These are phyloP conservation scores for Elephantulus edwardii DNA, from an alignment of 2,113 vertebrate species.

Conservation along the genomic window DNA sequence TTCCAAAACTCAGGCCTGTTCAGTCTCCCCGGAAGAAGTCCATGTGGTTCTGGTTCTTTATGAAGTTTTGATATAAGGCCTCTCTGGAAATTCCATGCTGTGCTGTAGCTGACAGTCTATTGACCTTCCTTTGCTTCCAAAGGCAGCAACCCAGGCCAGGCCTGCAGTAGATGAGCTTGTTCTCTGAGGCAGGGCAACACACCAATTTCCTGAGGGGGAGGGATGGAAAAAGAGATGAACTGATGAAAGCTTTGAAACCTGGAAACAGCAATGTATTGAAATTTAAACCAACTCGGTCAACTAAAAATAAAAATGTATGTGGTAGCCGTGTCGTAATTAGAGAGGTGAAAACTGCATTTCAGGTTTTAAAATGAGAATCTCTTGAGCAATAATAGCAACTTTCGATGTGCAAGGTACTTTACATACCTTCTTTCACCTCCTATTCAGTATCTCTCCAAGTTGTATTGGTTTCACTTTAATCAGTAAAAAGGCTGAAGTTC, in stretches of 20 bases:
- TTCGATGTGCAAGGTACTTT: too few relatives aligned
- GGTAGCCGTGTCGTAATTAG: not conserved
- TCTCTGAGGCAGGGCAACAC: constrained; percentile 10
- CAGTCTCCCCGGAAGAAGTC: not conserved
- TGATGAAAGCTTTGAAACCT: not conserved
- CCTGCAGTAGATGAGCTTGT: not conserved
- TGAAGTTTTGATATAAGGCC: not conserved
- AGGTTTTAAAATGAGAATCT: not conserved
- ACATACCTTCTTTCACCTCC: not conserved
- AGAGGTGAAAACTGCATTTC: not conserved
- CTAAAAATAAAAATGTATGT: not conserved
- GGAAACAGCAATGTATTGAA: not conserved
- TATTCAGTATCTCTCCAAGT: not conserved
- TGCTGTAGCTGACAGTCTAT: not conserved
- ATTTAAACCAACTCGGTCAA: constrained; percentile 3
- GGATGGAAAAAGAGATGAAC: constrained; percentile 41
- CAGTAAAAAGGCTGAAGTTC: not conserved
- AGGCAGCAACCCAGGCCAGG: not conserved
- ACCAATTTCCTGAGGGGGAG: constrained; percentile 61
- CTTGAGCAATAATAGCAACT: not conserved
- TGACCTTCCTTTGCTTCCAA: not conserved
- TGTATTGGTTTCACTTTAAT: not conserved
- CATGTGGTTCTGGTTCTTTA: not conserved
- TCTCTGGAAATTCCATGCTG: constrained; percentile 37
- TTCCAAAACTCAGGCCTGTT: not conserved